phyloP scores from a whole-genome alignment of 1,140 invertebrate species.

The Thaumetopoea pityocampa region DNA sequence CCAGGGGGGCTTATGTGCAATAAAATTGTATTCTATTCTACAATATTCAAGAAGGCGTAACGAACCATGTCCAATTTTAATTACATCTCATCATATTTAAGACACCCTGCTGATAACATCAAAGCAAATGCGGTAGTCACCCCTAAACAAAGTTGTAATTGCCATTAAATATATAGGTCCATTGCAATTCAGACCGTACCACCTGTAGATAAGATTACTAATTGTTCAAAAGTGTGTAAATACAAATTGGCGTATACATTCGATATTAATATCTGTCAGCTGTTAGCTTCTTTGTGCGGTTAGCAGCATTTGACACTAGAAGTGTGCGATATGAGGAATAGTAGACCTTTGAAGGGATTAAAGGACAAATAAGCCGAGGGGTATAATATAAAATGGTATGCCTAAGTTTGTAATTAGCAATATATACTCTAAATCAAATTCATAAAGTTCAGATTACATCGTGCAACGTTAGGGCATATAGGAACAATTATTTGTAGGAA shows the following conservation, averaged over 20 bases:
- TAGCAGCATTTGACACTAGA: slow-evolving; percentile 50
- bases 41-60: slow-evolving; percentile 2
- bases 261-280: slow-evolving; percentile 53
- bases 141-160: slow-evolving; percentile 2
- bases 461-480: no score
- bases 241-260: slow-evolving; percentile 26
- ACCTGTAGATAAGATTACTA: no score
- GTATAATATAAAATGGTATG: slow-evolving; percentile 8
- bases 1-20: no score
- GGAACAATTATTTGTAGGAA: no score
- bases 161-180: neutral
- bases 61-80: slow-evolving; percentile 25
- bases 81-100: slow-evolving; percentile 30
- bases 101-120: slow-evolving; percentile 41
- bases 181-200: no score
- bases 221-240: no score
- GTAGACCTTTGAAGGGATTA: slow-evolving; percentile 28
- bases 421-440: no score
- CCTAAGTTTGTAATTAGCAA: no score
- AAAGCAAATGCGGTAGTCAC: slow-evolving; percentile 29
- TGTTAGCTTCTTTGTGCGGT: slow-evolving; percentile 38
- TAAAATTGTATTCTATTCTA: no score
- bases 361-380: slow-evolving; percentile 11
- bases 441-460: no score
- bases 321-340: slow-evolving; percentile 41